phyloP scores from a whole-genome alignment of 1,140 invertebrate genomes.

The Camponotus pennsylvanicus region DNA sequence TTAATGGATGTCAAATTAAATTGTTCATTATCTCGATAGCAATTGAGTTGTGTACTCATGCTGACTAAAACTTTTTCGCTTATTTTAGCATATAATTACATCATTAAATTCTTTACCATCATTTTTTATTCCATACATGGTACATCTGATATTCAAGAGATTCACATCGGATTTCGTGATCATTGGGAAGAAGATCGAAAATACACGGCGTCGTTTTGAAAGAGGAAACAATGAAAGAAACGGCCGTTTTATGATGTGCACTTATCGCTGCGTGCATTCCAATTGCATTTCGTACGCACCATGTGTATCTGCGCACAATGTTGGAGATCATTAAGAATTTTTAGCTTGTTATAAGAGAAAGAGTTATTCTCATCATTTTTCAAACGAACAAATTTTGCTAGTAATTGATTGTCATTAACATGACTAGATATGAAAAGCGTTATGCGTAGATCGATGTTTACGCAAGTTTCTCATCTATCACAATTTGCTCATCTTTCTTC shows the following conservation, averaged over 20 bases:
- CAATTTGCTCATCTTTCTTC: not conserved
- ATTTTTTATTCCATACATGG: not conserved
- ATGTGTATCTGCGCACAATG: too few relatives aligned
- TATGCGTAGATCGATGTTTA: not conserved
- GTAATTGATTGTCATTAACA: slow-evolving; percentile 2
- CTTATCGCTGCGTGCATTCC: slow-evolving; percentile 53
- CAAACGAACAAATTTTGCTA: too few relatives aligned
- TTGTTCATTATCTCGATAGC: too few relatives aligned
- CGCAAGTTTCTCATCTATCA: not conserved
- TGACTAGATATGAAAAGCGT: slow-evolving; percentile 11
- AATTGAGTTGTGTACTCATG: too few relatives aligned
- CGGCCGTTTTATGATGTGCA: not conserved
- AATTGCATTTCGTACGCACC: slow-evolving; percentile 27
- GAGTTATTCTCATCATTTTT: too few relatives aligned
- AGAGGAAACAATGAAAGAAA: slow-evolving; percentile 57
- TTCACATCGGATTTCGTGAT: slow-evolving; percentile 66
- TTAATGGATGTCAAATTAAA: too few relatives aligned
- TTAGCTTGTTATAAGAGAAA: too few relatives aligned
- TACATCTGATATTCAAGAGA: slow-evolving; percentile 51
- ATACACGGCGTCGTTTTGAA: not conserved
- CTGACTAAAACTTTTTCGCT: too few relatives aligned
- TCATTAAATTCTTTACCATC: too few relatives aligned
- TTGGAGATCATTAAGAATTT: too few relatives aligned
- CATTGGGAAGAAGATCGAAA: too few relatives aligned
- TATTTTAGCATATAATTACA: too few relatives aligned